These are phyloP conservation scores for Sinocyclocheilus grahami DNA, from an alignment of 2,113 vertebrate genomes.

Conservation along the genomic window DNA sequence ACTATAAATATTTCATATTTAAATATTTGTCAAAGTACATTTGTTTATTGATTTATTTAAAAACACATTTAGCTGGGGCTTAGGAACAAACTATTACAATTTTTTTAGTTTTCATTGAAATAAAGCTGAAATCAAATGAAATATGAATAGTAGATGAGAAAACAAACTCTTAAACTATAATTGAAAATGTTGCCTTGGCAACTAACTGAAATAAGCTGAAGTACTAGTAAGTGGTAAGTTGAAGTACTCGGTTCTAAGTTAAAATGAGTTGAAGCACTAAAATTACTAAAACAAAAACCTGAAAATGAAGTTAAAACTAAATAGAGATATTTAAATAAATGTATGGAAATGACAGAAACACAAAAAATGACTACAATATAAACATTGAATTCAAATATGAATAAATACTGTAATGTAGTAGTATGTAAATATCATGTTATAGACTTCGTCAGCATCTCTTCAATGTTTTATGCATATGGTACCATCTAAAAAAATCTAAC, in stretches of 20 bases:
- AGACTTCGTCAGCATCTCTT: not conserved
- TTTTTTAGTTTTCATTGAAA: not conserved
- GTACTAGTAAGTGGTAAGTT: no score
- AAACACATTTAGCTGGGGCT: no score
- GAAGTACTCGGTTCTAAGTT: not conserved
- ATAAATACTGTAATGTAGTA: not conserved
- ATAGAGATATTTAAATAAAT: not conserved
- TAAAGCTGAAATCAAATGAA: not conserved
- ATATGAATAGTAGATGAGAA: not conserved
- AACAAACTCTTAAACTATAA: not conserved
- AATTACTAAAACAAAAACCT: not conserved
- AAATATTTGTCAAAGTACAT: no score
- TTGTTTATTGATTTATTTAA: no score
- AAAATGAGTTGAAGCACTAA: not conserved
- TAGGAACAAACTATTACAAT: no score
- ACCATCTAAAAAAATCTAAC: not conserved
- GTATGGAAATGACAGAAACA: not conserved
- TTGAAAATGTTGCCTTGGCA: not conserved
- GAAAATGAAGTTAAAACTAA: not conserved
- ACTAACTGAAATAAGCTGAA: not conserved
- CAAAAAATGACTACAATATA: not conserved
- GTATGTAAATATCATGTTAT: not conserved
- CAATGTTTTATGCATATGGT: not conserved
- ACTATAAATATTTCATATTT: not conserved
- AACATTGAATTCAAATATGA: not conserved